Conservation (phyloP, 2,113 vertebrate genomes). For the Cyanoderma ruficeps region DNA sequence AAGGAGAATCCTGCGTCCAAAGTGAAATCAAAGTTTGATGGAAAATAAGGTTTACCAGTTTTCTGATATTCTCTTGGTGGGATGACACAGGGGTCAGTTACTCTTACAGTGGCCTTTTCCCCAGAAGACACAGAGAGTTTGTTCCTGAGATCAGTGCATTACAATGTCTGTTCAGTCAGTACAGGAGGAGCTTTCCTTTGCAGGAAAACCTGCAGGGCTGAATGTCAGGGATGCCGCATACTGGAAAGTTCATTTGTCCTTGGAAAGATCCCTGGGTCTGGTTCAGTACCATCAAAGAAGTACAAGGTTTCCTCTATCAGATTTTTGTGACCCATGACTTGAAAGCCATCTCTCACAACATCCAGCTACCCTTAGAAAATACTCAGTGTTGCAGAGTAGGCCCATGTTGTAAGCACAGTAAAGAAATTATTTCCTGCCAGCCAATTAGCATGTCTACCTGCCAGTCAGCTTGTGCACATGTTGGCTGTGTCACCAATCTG, state of each 20-base stretch:
- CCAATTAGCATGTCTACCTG: background rate
- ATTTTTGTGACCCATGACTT: background rate
- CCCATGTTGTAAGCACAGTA: background rate
- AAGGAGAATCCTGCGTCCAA: background rate
- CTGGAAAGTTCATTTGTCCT: background rate
- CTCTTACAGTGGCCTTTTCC: background rate
- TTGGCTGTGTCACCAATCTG: background rate
- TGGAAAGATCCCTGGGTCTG: background rate
- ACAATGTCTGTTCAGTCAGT: background rate
- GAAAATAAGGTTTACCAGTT: background rate
- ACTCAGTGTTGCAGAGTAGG: background rate
- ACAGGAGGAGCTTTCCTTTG: rapidly evolving
- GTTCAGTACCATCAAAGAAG: background rate
- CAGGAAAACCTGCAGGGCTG: background rate
- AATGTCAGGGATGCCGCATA: background rate
- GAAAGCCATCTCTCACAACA: background rate
- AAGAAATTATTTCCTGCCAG: background rate
- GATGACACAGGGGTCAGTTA: background rate
- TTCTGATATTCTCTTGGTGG: background rate
- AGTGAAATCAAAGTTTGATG: background rate
- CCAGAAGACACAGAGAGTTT: background rate
- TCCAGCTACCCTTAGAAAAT: background rate
- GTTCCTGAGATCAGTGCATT: background rate
- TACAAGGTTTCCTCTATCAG: background rate
- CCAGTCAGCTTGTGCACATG: background rate